phyloP scores from a whole-genome alignment of 2,113 vertebrate genomes.

The Rissa tridactyla region DNA sequence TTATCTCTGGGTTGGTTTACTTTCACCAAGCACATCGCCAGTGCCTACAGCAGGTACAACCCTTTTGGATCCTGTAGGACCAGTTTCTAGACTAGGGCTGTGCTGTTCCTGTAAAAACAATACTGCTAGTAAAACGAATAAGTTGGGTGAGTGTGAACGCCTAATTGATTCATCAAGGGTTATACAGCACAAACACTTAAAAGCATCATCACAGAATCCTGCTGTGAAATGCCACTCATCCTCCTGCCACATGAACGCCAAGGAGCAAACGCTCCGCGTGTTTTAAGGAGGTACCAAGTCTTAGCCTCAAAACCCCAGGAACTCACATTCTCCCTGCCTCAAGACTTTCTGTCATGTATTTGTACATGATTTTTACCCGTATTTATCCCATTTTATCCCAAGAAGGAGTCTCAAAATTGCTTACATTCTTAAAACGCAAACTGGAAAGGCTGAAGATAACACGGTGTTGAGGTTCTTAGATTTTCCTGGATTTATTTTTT shows the following conservation, averaged over 20 bases:
- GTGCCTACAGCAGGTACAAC: not conserved
- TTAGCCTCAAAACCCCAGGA: not conserved
- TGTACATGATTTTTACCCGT: not conserved
- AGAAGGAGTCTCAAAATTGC: not conserved
- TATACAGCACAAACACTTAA: not conserved
- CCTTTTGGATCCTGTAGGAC: not conserved
- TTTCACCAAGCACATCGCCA: not conserved
- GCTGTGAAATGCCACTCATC: not conserved
- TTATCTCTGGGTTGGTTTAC: not conserved
- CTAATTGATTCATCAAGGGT: not conserved
- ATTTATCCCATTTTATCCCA: not conserved
- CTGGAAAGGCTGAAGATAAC: not conserved
- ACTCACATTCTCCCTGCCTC: not conserved
- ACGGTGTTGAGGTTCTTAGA: not conserved
- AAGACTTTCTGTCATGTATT: not conserved
- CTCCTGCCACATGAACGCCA: not conserved
- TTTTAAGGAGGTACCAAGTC: not conserved
- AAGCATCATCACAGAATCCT: not conserved
- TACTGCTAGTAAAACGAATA: not conserved
- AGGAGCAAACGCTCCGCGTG: not conserved
- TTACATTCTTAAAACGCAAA: not conserved
- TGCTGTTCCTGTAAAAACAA: not conserved
- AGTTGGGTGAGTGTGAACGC: not conserved
- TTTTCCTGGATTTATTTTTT: not conserved
- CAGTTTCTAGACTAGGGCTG: not conserved